Percentiles rank a stretch among this genome's conserved stretches.
Conservation (phyloP, 2,888 invertebrate genomes). For the Theodoxus fluviatilis region DNA sequence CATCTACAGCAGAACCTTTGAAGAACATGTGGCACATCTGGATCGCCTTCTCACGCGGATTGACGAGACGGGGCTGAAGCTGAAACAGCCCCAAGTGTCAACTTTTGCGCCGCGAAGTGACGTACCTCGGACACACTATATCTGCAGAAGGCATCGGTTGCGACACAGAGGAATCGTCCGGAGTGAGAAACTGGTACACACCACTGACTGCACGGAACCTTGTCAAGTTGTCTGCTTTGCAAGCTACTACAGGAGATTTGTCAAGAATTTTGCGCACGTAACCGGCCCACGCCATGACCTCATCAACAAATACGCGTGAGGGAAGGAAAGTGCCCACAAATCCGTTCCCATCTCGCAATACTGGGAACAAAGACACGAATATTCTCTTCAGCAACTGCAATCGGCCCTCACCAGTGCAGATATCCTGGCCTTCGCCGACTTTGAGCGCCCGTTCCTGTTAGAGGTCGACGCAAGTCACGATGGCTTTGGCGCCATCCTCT, state of each 20-base stretch:
- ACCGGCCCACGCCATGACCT: constrained; percentile 4
- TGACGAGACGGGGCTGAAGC: constrained; percentile 30
- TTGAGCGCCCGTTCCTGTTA: constrained; percentile 27
- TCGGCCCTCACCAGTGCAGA: constrained; percentile 1
- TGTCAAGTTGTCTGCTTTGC: constrained; percentile 21
- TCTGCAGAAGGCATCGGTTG: constrained; percentile 31
- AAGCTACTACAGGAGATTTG: constrained; percentile 24
- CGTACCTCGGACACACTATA: constrained; percentile 34
- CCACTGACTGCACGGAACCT: constrained; percentile 29
- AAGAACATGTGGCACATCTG: constrained; percentile 26
- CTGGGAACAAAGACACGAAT: constrained; percentile 24
- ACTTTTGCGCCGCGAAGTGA: constrained; percentile 30
- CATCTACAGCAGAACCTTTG: constrained; percentile 24
- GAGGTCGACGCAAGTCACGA: constrained; percentile 22
- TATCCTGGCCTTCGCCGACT: constrained; percentile 29
- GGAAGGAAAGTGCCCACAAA: not conserved
- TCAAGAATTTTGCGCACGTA: not conserved
- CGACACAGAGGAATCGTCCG: constrained; percentile 29
- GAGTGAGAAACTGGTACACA: constrained; percentile 25
- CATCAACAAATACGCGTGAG: not conserved
- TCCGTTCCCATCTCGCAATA: no score
- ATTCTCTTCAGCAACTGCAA: constrained; percentile 22
- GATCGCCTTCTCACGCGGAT: constrained; percentile 26
- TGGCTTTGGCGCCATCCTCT: constrained; percentile 22
- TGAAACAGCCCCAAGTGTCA: constrained; percentile 34